Percentiles rank a stretch among this genome's conserved stretches.
Evolutionary conservation across 2,113 vertebrate species (phyloP).

Genomic region (Otus sunia): DNA sequence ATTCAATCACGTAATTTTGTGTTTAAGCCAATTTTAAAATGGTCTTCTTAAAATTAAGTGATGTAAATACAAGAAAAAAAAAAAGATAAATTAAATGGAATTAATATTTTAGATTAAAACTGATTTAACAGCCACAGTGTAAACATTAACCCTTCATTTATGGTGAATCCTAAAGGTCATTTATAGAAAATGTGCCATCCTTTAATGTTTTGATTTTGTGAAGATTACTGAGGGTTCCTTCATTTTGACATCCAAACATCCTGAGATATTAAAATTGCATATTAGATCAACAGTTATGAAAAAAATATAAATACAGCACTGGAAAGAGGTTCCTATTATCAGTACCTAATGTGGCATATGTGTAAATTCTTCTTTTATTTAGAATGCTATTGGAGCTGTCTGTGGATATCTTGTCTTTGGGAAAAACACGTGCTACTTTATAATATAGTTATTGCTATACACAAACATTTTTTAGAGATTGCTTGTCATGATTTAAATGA

Average conservation of each 20-base stretch:
- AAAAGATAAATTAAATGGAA: not conserved
- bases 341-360: not conserved
- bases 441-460: not conserved
- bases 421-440: not conserved
- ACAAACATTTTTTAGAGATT: not conserved
- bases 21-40: not conserved
- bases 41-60: not conserved
- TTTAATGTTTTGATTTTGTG: not conserved
- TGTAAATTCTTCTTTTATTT: not conserved
- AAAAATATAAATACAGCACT: not conserved
- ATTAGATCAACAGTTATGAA: not conserved
- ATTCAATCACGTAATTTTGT: not conserved
- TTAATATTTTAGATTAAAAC: not conserved
- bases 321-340: not conserved
- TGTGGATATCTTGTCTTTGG: not conserved
- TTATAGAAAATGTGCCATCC: not conserved
- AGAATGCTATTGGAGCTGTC: not conserved
- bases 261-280: not conserved
- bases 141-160: not conserved
- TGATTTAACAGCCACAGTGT: not conserved
- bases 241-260: not conserved
- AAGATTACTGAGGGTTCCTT: not conserved
- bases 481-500: not conserved
- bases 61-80: not conserved
- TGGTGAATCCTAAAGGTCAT: not conserved